phyloP scores from a whole-genome alignment of 2,797 vertebrate genomes.

The Cynodonichthys magdalenae region DNA sequence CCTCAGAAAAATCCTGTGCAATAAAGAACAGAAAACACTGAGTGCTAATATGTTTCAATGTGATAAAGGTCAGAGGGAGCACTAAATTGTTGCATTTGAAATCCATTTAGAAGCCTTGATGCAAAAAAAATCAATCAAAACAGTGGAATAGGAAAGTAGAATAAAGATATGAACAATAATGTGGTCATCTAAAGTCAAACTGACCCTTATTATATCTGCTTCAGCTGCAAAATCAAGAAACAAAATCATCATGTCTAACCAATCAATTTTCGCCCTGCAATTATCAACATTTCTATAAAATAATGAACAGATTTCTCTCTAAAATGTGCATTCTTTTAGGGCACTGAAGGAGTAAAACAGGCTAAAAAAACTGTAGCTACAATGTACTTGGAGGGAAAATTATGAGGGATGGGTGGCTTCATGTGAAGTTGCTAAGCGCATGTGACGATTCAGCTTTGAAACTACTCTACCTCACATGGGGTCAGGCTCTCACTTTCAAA shows the following conservation, averaged over 20 bases:
- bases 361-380: slow-evolving; percentile 53
- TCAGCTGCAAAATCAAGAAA: slow-evolving; percentile 23
- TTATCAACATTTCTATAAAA: slow-evolving; percentile 31
- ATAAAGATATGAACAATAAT: too few relatives aligned
- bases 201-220: slow-evolving; percentile 12
- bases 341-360: slow-evolving; percentile 30
- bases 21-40: too few relatives aligned
- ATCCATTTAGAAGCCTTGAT: too few relatives aligned
- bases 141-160: too few relatives aligned
- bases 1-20: too few relatives aligned
- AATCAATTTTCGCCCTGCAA: slow-evolving; percentile 4
- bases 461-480: slow-evolving; percentile 3
- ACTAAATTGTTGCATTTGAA: too few relatives aligned
- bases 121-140: too few relatives aligned
- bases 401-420: slow-evolving; percentile 31
- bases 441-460: slow-evolving; percentile 20
- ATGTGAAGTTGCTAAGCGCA: slow-evolving; percentile 15
- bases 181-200: too few relatives aligned
- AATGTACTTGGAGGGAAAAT: slow-evolving; percentile 11
- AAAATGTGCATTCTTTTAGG: slow-evolving; percentile 2
- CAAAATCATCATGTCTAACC: not conserved
- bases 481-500: slow-evolving; percentile 16
- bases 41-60: too few relatives aligned
- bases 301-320: slow-evolving; percentile 12
- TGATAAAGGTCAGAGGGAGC: too few relatives aligned